Percentiles rank a stretch among this genome's conserved stretches.
Conservation (phyloP, 2,888 invertebrate species). For the Acanthopleura granulata region DNA sequence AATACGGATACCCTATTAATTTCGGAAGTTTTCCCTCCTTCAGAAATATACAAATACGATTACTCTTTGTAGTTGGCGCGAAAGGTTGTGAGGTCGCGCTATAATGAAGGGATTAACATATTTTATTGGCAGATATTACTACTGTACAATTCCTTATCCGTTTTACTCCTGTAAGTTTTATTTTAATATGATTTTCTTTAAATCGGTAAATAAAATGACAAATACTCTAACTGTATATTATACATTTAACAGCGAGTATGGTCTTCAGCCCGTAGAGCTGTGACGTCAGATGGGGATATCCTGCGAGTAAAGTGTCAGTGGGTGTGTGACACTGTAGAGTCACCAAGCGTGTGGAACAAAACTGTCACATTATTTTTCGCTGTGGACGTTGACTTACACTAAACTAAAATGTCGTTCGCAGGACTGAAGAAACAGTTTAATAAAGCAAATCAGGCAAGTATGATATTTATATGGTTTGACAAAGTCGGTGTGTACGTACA, state of each 20-base stretch:
- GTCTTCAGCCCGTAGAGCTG: not conserved
- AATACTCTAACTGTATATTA: too few relatives aligned
- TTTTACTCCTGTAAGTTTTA: too few relatives aligned
- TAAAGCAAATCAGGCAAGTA: slow-evolving; percentile 95
- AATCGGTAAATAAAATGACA: too few relatives aligned
- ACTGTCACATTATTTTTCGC: too few relatives aligned
- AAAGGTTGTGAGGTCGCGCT: not conserved
- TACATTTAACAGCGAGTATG: too few relatives aligned
- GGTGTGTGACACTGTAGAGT: not conserved
- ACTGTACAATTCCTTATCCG: too few relatives aligned
- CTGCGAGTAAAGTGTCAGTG: slow-evolving; percentile 15
- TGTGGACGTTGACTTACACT: not conserved
- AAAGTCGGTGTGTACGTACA: too few relatives aligned
- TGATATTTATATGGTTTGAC: not conserved
- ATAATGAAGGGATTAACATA: not conserved
- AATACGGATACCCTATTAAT: too few relatives aligned
- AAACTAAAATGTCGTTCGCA: slow-evolving; percentile 91
- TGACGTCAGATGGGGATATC: slow-evolving; percentile 18
- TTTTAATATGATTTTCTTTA: too few relatives aligned
- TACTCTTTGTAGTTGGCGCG: slow-evolving; percentile 18
- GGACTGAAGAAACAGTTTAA: slow-evolving; percentile 99
- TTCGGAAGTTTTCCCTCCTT: not conserved
- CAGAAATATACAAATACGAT: not conserved
- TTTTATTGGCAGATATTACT: too few relatives aligned
- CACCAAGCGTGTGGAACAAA: too few relatives aligned